Evolutionary conservation across 1,140 invertebrate genomes (phyloP), one percentile per base, ranked within the genome.

Genomic region (Euwallacea similis): DNA sequence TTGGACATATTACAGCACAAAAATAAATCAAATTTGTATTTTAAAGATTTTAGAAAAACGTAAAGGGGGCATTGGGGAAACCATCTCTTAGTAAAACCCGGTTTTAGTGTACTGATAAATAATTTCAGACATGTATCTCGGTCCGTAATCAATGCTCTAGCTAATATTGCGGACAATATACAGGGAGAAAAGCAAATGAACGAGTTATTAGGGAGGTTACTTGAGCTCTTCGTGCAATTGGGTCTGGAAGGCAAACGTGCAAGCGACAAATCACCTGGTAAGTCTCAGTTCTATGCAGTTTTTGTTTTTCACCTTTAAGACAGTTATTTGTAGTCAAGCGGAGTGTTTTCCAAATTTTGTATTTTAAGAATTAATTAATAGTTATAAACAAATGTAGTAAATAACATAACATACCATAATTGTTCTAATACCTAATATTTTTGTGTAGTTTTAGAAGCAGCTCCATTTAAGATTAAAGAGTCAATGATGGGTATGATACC

Each of bases 181-280:
- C 89, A 95, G 75, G 95, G 95, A 11, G 93, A 97, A 76, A 81
- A 84, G 6, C 93, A 95, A 69, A 90, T 97, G 81, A 87, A 92
- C 62, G 95, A 98, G 74, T 84, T 99, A 42, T 81, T 99, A 10
- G 89, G 92, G 2, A 87, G 94, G 62, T 84, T 99, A 33, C 82
- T 99, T 10, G 97, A 99, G 84, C 84, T 99, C 11, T 99, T 99
- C 84, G 97, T 99, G 3, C 96, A 98, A 78, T 88, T 99, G 60
- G 98, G 97, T 0, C 83, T 99, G 16, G 97, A 98, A 81, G 95
- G 96, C 0, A 98, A 98, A 84, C 84, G 96, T 61, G 93, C 93
- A 44, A 94, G 92, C 69, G 96, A 98, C 77, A 92, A 94, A 80
- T 90, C 90, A 41, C 90, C 93, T 50, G 86, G 73, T 76, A 73